Percentiles rank a stretch among this genome's conserved stretches.
phyloP scores from a whole-genome alignment of 2,113 vertebrate species.

The Ranitomeya variabilis region DNA sequence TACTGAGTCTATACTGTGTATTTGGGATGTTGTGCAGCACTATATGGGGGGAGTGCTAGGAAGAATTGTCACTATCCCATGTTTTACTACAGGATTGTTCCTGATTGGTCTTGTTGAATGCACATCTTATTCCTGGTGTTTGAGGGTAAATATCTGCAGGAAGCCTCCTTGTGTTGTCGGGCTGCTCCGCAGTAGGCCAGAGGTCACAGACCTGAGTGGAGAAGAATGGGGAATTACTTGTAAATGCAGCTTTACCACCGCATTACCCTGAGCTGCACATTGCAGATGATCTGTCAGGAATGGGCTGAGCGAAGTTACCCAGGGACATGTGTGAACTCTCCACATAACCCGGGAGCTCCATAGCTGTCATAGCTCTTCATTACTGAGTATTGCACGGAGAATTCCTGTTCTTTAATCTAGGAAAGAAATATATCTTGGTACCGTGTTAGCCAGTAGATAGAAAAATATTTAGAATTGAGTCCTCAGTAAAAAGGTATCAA shows the following conservation, averaged over 20 bases:
- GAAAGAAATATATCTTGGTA: too few species aligned
- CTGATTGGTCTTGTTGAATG: not conserved
- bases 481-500: too few species aligned
- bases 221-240: constrained; percentile 17
- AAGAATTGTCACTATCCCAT: not conserved
- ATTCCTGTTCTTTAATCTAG: not conserved
- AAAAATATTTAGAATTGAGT: too few species aligned
- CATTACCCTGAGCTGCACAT: not conserved
- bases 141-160: not conserved
- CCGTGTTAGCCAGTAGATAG: too few species aligned
- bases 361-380: not conserved
- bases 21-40: too few species aligned
- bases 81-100: not conserved
- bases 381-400: too few species aligned
- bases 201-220: constrained; percentile 13
- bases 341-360: not conserved
- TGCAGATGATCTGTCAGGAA: not conserved
- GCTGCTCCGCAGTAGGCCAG: constrained; percentile 9
- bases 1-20: too few species aligned
- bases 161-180: not conserved
- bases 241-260: not conserved
- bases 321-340: not conserved
- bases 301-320: not conserved
- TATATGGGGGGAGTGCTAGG: not conserved
- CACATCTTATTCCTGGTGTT: not conserved